These are phyloP conservation scores for Tethea ocularis DNA, from an alignment of 2,888 invertebrate genomes.

Conservation along the genomic window DNA sequence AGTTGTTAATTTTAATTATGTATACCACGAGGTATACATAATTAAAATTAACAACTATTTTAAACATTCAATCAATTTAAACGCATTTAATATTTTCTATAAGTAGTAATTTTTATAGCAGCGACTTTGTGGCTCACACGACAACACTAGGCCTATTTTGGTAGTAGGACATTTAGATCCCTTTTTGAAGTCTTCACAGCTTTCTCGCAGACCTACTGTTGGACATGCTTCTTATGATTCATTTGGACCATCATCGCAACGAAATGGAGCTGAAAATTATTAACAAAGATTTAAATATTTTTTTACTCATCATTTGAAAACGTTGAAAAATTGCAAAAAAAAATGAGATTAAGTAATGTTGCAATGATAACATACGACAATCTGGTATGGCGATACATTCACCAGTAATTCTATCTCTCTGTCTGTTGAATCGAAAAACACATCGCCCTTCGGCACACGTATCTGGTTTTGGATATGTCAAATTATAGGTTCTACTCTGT, in stretches of 20 bases:
- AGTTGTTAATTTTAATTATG: no score
- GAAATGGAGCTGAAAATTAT: background rate
- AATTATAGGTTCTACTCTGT: constrained; percentile 19
- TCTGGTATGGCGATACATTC: constrained; percentile 27
- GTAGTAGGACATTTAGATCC: background rate
- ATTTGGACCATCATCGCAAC: background rate
- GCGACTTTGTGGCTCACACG: constrained; percentile 33
- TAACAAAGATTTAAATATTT: background rate
- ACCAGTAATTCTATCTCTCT: constrained; percentile 24
- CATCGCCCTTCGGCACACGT: constrained; percentile 30
- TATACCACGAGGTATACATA: background rate
- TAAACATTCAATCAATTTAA: background rate
- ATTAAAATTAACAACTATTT: background rate
- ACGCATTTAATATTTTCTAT: constrained; percentile 27
- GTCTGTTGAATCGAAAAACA: constrained; percentile 26
- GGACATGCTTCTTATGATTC: background rate
- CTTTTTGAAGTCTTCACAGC: background rate
- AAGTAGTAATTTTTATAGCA: constrained; percentile 29
- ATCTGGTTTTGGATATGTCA: constrained; percentile 21
- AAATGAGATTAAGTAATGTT: background rate
- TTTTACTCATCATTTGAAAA: no score
- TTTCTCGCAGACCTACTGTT: background rate
- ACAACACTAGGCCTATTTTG: constrained; percentile 2
- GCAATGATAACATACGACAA: constrained; percentile 21
- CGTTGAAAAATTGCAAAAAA: no score